Evolutionary conservation across 2,888 invertebrate species (phyloP).

Genomic region (Rhimphoctona megacephalus): DNA sequence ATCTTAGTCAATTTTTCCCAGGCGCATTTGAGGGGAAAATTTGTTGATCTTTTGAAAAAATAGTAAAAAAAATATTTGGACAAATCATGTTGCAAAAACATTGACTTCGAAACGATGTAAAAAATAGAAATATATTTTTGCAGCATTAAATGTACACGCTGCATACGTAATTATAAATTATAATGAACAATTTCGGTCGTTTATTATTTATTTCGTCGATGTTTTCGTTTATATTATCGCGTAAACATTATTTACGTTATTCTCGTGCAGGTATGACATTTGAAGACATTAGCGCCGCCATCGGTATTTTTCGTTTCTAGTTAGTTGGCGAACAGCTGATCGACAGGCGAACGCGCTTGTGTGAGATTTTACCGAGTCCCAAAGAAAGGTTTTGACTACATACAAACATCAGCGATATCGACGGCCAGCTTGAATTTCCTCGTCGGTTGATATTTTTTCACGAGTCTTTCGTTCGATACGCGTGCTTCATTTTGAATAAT

Average conservation of each 20-base stretch:
- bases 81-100: neutral
- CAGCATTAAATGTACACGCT: neutral
- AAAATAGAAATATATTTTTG: neutral
- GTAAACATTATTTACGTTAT: neutral
- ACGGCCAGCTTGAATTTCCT: neutral
- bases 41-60: neutral
- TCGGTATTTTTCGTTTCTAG: neutral
- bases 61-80: neutral
- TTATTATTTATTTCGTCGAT: neutral
- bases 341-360: slow-evolving; percentile 47
- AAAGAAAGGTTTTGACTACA: slow-evolving; percentile 16
- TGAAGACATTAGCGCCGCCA: slow-evolving; percentile 12
- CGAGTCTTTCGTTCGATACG: neutral
- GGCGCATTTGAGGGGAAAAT: too few relatives aligned
- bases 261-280: neutral
- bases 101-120: neutral
- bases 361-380: slow-evolving; percentile 21
- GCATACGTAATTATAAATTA: neutral
- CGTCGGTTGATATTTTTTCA: neutral
- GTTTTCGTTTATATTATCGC: neutral
- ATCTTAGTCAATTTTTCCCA: neutral
- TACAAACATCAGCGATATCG: slow-evolving; percentile 11
- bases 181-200: neutral
- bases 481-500: neutral
- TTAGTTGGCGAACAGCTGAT: slow-evolving; percentile 76